Conservation (phyloP, 2,113 vertebrate genomes). For the Malurus alboscapulatus region DNA sequence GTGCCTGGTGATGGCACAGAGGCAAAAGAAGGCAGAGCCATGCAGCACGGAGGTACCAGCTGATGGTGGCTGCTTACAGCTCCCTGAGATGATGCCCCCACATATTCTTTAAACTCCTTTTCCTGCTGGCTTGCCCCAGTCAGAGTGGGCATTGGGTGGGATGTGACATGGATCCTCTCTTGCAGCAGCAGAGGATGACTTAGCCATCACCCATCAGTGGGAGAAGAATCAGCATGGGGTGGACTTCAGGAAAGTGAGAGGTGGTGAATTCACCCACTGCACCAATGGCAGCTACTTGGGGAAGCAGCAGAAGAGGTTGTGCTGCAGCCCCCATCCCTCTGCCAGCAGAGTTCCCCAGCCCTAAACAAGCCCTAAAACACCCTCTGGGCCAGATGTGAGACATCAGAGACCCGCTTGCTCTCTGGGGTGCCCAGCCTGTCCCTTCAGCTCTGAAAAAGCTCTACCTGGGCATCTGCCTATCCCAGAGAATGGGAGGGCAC, state of each 20-base stretch:
- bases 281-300: neutral
- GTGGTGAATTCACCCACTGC: neutral
- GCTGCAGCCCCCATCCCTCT: neutral
- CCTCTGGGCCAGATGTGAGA: neutral
- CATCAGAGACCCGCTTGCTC: neutral
- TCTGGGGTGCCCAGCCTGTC: neutral
- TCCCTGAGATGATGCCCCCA: neutral
- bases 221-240: neutral
- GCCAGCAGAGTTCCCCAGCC: neutral
- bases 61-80: neutral
- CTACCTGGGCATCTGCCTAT: neutral
- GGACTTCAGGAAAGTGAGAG: neutral
- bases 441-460: neutral
- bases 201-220: fast-evolving
- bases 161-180: neutral
- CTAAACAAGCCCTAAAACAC: neutral
- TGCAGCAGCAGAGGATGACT: neutral
- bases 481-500: fast-evolving
- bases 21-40: neutral
- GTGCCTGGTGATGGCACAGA: neutral
- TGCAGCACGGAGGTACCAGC: neutral
- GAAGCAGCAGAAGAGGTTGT: neutral
- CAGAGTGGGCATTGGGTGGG: neutral
- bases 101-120: neutral
- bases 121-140: neutral